Conservation (phyloP, 2,888 invertebrate genomes). For the Metopia argyrocephala region DNA sequence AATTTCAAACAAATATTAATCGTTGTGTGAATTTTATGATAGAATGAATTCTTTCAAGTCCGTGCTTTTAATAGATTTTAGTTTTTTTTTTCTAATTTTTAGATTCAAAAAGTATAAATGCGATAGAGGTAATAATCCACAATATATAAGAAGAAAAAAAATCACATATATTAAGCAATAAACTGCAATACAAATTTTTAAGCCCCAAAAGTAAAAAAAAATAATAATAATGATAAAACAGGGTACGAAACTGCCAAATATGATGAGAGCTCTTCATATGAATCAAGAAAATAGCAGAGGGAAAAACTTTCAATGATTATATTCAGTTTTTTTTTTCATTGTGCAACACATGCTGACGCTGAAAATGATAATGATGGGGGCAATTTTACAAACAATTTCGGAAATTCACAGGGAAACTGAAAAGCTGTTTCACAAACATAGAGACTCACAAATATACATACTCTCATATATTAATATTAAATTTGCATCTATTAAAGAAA, state of each 20-base stretch:
- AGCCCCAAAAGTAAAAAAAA: conserved; percentile 22
- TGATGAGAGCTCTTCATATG: neutral
- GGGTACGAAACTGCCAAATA: neutral
- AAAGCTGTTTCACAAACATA: conserved; percentile 11
- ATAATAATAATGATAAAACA: neutral
- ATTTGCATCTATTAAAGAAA: conserved; percentile 41
- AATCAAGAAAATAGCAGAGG: neutral
- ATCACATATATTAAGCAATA: conserved; percentile 57
- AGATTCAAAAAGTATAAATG: conserved; percentile 45
- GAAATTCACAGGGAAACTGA: conserved; percentile 64
- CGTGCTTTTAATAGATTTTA: conserved; percentile 33
- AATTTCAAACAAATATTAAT: too few relatives aligned
- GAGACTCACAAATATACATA: neutral
- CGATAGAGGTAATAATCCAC: neutral
- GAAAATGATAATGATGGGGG: conserved; percentile 41
- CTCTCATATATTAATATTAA: conserved; percentile 21
- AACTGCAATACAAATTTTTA: conserved; percentile 37
- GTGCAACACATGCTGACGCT: conserved; percentile 39
- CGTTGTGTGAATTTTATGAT: too few relatives aligned
- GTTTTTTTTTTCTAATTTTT: neutral
- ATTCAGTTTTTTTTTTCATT: conserved; percentile 35
- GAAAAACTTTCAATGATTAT: conserved; percentile 40
- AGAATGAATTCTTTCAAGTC: conserved; percentile 13
- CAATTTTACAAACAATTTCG: conserved; percentile 58
- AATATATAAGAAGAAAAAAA: conserved; percentile 14